A percentile compares a stretch with the other conserved stretches of the same genome.
Evolutionary conservation across 37 sponge, comb jelly and placozoan genomes (phyloP).

Genomic region (Beroe ovata): DNA sequence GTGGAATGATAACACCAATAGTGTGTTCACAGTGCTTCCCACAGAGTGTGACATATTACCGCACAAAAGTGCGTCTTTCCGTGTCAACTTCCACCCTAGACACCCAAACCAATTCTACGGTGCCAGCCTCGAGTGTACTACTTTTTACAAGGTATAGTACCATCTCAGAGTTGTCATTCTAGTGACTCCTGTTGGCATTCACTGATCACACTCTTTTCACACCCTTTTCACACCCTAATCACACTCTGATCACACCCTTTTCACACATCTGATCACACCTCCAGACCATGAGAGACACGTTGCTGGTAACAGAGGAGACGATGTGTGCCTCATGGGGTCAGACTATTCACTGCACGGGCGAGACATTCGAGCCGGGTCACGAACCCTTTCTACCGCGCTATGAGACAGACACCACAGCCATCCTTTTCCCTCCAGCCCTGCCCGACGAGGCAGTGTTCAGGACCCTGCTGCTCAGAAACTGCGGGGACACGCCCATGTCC

Average conservation of each 20-base stretch:
- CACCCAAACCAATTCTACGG: constrained; percentile 70
- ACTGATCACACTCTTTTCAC: too few relatives aligned
- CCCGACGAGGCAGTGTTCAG: constrained; percentile 71
- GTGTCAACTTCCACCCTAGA: constrained; percentile 78
- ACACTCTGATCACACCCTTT: too few relatives aligned
- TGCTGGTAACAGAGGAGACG: constrained; percentile 65
- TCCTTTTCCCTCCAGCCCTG: constrained; percentile 74
- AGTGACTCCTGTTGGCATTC: too few relatives aligned
- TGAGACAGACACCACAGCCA: constrained; percentile 7
- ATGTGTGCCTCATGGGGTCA: constrained; percentile 84
- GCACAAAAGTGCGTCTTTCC: constrained; percentile 74
- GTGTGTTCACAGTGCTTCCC: constrained; percentile 73
- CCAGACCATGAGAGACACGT: constrained; percentile 70
- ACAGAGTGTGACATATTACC: constrained; percentile 75
- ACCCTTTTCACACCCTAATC: too few relatives aligned
- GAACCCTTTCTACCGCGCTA: constrained; percentile 74
- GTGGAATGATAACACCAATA: constrained; percentile 41
- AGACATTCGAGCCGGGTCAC: constrained; percentile 74
- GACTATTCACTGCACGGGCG: constrained; percentile 73
- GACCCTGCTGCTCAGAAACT: constrained; percentile 75
- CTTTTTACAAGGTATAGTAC: constrained; percentile 88
- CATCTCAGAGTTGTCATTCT: too few relatives aligned
- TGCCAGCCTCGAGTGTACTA: constrained; percentile 77
- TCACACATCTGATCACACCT: not conserved
- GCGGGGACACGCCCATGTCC: constrained; percentile 74